Evolutionary conservation across 2,113 vertebrate genomes (phyloP).

Genomic region (Chiloscyllium plagiosum): DNA sequence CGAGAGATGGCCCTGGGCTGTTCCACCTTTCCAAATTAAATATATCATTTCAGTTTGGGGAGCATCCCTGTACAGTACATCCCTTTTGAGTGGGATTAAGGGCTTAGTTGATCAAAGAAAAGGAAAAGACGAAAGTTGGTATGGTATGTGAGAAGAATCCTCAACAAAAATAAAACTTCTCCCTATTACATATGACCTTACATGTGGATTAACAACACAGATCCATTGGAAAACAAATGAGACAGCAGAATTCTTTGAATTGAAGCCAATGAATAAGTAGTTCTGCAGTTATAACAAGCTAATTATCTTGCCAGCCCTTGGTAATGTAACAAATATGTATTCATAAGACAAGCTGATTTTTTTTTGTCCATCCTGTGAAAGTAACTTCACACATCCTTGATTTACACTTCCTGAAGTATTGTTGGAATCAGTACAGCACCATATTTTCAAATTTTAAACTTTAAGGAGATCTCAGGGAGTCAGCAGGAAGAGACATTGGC

Average conservation of each 20-base stretch:
- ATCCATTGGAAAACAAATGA: background rate
- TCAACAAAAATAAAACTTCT: background rate
- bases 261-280: background rate
- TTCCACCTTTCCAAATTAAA: background rate
- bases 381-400: background rate
- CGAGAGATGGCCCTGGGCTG: background rate
- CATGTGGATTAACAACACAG: background rate
- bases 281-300: background rate
- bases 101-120: background rate
- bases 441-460: background rate
- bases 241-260: background rate
- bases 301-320: background rate
- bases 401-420: background rate
- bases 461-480: background rate
- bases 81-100: background rate
- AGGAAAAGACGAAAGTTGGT: background rate
- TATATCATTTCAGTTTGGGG: background rate
- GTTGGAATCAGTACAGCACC: background rate
- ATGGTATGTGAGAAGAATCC: background rate
- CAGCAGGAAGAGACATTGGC: background rate
- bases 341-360: background rate
- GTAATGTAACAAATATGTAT: background rate
- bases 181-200: background rate
- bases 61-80: background rate
- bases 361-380: background rate